Conservation (phyloP, 2,888 invertebrate species). For the Podotricha telesiphe region DNA sequence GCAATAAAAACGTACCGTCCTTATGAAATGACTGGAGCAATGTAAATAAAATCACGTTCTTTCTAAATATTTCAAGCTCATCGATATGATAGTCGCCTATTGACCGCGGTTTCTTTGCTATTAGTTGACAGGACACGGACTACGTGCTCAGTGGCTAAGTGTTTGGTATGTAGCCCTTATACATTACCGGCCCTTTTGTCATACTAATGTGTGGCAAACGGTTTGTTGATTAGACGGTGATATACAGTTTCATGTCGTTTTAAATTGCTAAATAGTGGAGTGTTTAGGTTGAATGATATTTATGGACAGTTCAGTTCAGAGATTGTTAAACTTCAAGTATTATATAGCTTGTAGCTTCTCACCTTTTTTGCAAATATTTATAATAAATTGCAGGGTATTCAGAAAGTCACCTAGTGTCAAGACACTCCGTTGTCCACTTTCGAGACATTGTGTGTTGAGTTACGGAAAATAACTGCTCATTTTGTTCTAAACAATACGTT, state of each 20-base stretch:
- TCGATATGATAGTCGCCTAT: slow-evolving; percentile 33
- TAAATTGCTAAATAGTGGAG: slow-evolving; percentile 11
- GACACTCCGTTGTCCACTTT: no score
- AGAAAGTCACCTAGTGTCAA: no score
- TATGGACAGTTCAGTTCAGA: no score
- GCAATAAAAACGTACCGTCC: not conserved
- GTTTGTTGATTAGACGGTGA: slow-evolving; percentile 29
- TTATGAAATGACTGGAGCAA: not conserved
- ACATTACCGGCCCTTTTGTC: slow-evolving; percentile 38
- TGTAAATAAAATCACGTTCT: slow-evolving; percentile 28
- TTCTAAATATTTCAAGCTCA: slow-evolving; percentile 15
- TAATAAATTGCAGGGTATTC: no score
- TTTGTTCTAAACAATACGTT: no score
- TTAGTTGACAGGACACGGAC: slow-evolving; percentile 46
- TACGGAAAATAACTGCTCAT: no score
- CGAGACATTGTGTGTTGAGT: no score
- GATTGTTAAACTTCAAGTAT: no score
- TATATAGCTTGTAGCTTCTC: no score
- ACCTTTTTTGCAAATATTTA: no score
- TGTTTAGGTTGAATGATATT: not conserved
- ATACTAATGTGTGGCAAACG: slow-evolving; percentile 47
- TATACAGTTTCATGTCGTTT: slow-evolving; percentile 5
- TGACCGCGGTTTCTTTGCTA: slow-evolving; percentile 35
- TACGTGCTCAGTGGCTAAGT: slow-evolving; percentile 46
- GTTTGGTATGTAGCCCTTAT: slow-evolving; percentile 16